phyloP scores from a whole-genome alignment of 2,797 vertebrate genomes.

The Danio jaintianensis region DNA sequence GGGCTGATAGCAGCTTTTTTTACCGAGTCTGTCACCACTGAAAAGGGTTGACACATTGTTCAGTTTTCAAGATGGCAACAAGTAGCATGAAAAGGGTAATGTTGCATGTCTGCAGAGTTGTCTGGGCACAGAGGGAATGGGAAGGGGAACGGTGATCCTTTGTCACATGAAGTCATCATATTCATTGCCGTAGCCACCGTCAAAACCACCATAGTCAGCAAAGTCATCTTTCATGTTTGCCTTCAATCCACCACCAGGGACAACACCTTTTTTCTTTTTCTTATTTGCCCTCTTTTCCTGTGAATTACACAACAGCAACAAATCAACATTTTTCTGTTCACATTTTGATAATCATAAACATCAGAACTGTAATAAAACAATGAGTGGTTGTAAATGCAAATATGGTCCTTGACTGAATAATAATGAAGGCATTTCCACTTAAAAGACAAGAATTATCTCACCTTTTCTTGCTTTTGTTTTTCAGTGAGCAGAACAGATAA shows the following conservation, averaged over 20 bases:
- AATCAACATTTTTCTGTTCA: background rate
- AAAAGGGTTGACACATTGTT: slow-evolving; percentile 87
- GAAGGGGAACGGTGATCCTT: slow-evolving; percentile 69
- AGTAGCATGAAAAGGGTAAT: slow-evolving; percentile 90
- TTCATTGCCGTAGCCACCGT: slow-evolving; percentile 89
- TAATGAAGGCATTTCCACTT: background rate
- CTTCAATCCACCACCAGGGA: slow-evolving; percentile 93
- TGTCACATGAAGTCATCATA: slow-evolving; percentile 99
- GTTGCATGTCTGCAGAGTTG: slow-evolving; percentile 86
- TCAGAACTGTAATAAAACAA: background rate
- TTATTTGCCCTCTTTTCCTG: slow-evolving; percentile 92
- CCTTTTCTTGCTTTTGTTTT: slow-evolving; percentile 99
- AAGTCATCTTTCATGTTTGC: slow-evolving; percentile 94
- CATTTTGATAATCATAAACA: background rate
- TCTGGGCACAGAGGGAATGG: slow-evolving; percentile 69
- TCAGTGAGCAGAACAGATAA: slow-evolving; percentile 94
- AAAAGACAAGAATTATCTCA: slow-evolving; percentile 69
- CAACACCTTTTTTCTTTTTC: slow-evolving; percentile 96
- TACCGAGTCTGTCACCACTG: slow-evolving; percentile 77
- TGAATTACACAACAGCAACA: slow-evolving; percentile 30
- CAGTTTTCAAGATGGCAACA: slow-evolving; percentile 90
- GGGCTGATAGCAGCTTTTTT: slow-evolving; percentile 72
- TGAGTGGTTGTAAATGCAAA: background rate
- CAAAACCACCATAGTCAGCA: slow-evolving; percentile 88
- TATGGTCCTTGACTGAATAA: no score